Conservation (phyloP, 2,797 vertebrate genomes). For the Sebastes alutus region DNA sequence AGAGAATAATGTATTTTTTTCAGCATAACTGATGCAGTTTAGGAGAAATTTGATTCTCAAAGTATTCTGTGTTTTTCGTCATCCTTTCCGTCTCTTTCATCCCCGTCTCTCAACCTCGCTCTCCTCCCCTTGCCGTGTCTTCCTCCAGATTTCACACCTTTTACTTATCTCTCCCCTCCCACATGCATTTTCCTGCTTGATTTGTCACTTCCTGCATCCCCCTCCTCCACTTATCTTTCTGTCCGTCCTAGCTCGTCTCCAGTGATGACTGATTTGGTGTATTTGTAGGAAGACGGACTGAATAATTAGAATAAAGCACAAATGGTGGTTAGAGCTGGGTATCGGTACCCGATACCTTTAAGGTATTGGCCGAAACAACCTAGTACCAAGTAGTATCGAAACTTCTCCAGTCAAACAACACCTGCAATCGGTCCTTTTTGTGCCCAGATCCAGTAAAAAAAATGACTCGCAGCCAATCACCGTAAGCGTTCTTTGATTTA, state of each 20-base stretch:
- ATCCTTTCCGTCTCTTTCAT: constrained; percentile 12
- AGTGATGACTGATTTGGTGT: constrained; percentile 49
- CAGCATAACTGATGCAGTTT: constrained; percentile 2
- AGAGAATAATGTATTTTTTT: background rate
- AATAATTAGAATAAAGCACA: constrained; percentile 66
- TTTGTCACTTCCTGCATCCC: constrained; percentile 24
- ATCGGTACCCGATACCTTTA: no score
- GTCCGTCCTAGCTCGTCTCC: constrained; percentile 10
- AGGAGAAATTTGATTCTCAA: background rate
- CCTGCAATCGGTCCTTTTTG: background rate
- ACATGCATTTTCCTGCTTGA: constrained; percentile 15
- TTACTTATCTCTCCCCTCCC: constrained; percentile 34
- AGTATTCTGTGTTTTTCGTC: background rate
- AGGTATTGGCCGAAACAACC: no score
- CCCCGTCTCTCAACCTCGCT: background rate
- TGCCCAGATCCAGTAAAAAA: background rate
- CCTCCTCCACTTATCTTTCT: background rate
- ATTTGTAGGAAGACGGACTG: constrained; percentile 61
- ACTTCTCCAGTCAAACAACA: no score
- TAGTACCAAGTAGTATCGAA: no score
- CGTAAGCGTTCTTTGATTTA: no score
- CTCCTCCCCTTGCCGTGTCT: constrained; percentile 6
- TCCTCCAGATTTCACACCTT: constrained; percentile 51
- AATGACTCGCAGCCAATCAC: no score
- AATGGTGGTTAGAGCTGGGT: constrained; percentile 17